Evolutionary conservation across 2,797 vertebrate genomes (phyloP), one percentile per base, ranked within the genome.

Genomic region (Sylvia borin): DNA sequence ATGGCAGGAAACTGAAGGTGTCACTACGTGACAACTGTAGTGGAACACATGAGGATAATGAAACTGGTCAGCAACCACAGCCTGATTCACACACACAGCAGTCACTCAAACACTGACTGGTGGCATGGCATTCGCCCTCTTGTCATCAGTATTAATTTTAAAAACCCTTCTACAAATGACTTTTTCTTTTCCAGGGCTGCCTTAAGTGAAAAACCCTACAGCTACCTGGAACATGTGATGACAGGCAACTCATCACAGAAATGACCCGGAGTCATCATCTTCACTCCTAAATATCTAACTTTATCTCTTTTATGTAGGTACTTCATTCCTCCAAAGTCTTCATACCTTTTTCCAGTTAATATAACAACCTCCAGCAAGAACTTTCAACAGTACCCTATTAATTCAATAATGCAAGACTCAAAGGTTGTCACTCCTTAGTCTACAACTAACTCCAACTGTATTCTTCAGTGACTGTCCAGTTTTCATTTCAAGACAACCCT

Each of bases 211-310:
- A 77, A 94, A 55, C 25, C 25, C n/a, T 50, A 81, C 48, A n/a
- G n/a, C 8, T 64, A 61, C 9, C 4, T 26, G 19, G 29, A 80
- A 54, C 8, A 54, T 1, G 6, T 17, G 45, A 65, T 45, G 78
- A 58, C 53, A 82, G 22, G 32, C 7, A 75, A 20, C 14, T 13
- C 36, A 86, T 38, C 12, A 64, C 76, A 54, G 77, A 90, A 90
- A 81, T 12, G 0, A 68, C 11, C 70, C 0, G 0, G 21, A 55
- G 21, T 66, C 25, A 60, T 72, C 40, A 42, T 29, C 31, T 14
- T 68, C 42, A 22, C 15, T 64, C 29, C 36, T 51, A 47, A 83
- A 50, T 17, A 77, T 7, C 5, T 42, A 77, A 32, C 24, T 72
- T 66, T 5, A 22, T n/a, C 24, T 78, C 24, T 86, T 60, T 64